Evolutionary conservation across 2,888 invertebrate genomes (phyloP), one percentile per base, ranked within the genome.

Genomic region (Melanophora roralis): DNA sequence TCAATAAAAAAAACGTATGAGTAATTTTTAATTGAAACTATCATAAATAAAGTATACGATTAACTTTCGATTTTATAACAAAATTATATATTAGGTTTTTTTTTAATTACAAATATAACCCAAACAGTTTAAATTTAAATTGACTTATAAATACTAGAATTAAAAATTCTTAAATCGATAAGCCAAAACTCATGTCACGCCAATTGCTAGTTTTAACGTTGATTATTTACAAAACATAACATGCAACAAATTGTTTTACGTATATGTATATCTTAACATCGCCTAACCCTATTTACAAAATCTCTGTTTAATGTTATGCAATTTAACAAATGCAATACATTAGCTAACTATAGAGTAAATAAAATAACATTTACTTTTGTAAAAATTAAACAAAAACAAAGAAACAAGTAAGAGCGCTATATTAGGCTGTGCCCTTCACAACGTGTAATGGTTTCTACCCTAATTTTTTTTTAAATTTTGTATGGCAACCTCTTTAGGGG

Each of bases 161-260:
- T 21, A 59, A 21, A n/a, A n/a, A n/a, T n/a, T 27, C 27, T 27
- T 27, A 27, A 27, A 27, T 5, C 6, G 27, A 27, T 27, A 27
- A 27, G 6, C 3, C 16, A 60, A 19, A 55, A 32, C 7, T 11
- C 64, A 49, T 9, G 23, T 12, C 32, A 53, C 16, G 32, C 11
- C 16, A 16, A 36, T 64, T 38, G 11, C 21, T 21, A 7, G 12
- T 9, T 21, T 12, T 12, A 9, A 53, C 16, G 36, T 38, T 45
- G 57, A 47, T 34, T 57, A 40, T 19, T 8, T 32, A 55, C 12
- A 36, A 27, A 49, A 5, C 11, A 6, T 12, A 57, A 14, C 69
- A 69, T 36, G 76, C 64, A 77, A 69, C 76, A 77, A 71, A 71
- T 77, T 77, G 64, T 64, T 71, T 64, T 23, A n/a, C n/a, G n/a